Percentiles rank a stretch among this genome's conserved stretches.
These are phyloP conservation scores for Zaprionus kolodkinae DNA, from an alignment of 1,140 invertebrate genomes.

Conservation along the genomic window DNA sequence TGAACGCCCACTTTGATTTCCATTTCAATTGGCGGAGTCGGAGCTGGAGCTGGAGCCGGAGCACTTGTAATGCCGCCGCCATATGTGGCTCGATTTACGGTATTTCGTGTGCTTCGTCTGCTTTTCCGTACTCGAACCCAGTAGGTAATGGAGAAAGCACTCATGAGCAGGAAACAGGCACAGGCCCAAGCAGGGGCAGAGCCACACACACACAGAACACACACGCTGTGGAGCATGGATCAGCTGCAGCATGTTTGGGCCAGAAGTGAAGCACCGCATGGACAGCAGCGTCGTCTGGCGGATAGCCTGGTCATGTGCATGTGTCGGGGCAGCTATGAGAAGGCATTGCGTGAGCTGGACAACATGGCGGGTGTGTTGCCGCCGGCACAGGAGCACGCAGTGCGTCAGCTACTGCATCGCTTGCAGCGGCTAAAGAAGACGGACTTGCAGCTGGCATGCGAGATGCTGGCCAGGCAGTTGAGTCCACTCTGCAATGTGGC, in stretches of 20 bases:
- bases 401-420: conserved; percentile 20
- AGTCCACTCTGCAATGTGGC: conserved; percentile 6
- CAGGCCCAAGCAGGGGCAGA: background rate
- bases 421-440: conserved; percentile 6
- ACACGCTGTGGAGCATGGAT: background rate
- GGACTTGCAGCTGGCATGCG: conserved; percentile 19
- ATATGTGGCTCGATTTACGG: conserved; percentile 75
- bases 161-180: background rate
- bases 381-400: conserved; percentile 4
- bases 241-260: background rate
- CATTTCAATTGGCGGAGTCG: conserved; percentile 77
- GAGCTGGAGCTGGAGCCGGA: conserved; percentile 52
- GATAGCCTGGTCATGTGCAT: conserved; percentile 14
- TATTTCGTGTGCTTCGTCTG: background rate
- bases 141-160: conserved; percentile 13
- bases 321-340: conserved; percentile 39
- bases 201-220: background rate
- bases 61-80: conserved; percentile 70
- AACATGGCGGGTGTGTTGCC: conserved; percentile 7
- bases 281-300: conserved; percentile 18
- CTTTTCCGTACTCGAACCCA: conserved; percentile 16
- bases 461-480: conserved; percentile 26
- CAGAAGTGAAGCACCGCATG: background rate
- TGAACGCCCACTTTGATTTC: conserved; percentile 84
- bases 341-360: conserved; percentile 11